Base-by-base conservation (phyloP, 2,888 invertebrate species). In the Chloroclystis v-ata region DNA sequence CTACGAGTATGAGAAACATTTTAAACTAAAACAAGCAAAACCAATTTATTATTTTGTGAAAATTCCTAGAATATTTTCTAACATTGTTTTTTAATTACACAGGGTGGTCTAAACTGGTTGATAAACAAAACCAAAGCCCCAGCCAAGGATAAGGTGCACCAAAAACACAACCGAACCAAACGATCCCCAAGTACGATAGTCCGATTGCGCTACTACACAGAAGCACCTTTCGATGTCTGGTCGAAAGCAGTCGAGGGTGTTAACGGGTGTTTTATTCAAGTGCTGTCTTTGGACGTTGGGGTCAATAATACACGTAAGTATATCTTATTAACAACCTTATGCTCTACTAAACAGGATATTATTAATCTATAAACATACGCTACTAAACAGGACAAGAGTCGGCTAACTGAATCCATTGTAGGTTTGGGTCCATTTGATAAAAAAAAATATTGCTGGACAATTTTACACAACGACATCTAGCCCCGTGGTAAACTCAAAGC, bases 91-190 rank as follows among this genome's bases (percentile, higher is more conserved):
- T 20, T 16, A 7, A 26, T n/a, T n/a, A n/a, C n/a, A n/a, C 59
- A 84, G 84, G 78, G 77, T 11, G 78, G 81, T 41, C 69, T 86
- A 0, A 63, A 74, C 12, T 86, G 85, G 85, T 54, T 84, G 0
- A 62, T 82, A 1, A 82, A 79, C 42, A 73, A 71, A 53, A 81
- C 78, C 0, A 46, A 72, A 4, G 43, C 13, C 0, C 54, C 62
- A 0, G 56, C 64, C 1, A 24, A 35, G 33, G 29, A 35, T 4
- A 37, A 10, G 5, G 4, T 10, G 2, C 12, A 37, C 24, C 26
- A 24, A 0, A 14, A 26, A 4, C 32, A 33, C 6, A 33, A 14
- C 1, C 11, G 35, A 20, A 0, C 7, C 35, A 35, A 32, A n/a
- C 2, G 28, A 9, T 2, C 28, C 8, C 14, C 46, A 13, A 2